A percentile compares a stretch with the other conserved stretches of the same genome.
Conservation (phyloP, 2,888 invertebrate species). For the Eupithecia tripunctaria region DNA sequence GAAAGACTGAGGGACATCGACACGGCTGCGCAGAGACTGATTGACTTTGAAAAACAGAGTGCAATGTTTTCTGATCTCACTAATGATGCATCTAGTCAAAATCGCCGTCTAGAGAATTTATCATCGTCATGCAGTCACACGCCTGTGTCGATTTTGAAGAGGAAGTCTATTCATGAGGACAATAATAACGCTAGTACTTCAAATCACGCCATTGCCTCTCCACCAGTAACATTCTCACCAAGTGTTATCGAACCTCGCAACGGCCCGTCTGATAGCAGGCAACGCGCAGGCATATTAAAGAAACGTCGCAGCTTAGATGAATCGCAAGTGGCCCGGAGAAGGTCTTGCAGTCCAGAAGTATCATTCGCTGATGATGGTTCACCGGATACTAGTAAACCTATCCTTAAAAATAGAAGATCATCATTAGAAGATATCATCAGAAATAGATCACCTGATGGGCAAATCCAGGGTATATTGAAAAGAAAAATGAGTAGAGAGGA, state of each 20-base stretch:
- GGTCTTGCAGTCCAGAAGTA: conserved; percentile 89
- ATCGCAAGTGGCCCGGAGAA: conserved; percentile 87
- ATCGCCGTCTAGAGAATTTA: conserved; percentile 75
- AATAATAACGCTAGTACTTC: conserved; percentile 75
- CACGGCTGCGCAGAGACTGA: conserved; percentile 81
- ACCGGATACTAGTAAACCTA: conserved; percentile 85
- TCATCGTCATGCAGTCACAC: conserved; percentile 72
- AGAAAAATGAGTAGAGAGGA: conserved; percentile 87
- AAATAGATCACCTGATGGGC: conserved; percentile 86
- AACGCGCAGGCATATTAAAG: conserved; percentile 91
- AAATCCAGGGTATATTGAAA: conserved; percentile 88
- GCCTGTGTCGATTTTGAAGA: conserved; percentile 88
- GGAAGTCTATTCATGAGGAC: conserved; percentile 86
- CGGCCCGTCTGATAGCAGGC: conserved; percentile 79
- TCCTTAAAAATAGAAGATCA: conserved; percentile 88
- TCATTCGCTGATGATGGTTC: conserved; percentile 84
- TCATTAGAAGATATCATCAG: conserved; percentile 89
- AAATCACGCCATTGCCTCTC: conserved; percentile 84
- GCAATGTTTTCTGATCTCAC: conserved; percentile 84
- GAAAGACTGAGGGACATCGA: conserved; percentile 82
- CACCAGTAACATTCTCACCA: conserved; percentile 92
- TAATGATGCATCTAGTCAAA: conserved; percentile 81
- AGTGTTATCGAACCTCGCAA: conserved; percentile 88
- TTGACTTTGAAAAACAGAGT: conserved; percentile 83
- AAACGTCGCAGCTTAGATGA: conserved; percentile 93